Evolutionary conservation across 2,888 invertebrate species (phyloP), one percentile per base, ranked within the genome.

Genomic region (Ophion ellenae): DNA sequence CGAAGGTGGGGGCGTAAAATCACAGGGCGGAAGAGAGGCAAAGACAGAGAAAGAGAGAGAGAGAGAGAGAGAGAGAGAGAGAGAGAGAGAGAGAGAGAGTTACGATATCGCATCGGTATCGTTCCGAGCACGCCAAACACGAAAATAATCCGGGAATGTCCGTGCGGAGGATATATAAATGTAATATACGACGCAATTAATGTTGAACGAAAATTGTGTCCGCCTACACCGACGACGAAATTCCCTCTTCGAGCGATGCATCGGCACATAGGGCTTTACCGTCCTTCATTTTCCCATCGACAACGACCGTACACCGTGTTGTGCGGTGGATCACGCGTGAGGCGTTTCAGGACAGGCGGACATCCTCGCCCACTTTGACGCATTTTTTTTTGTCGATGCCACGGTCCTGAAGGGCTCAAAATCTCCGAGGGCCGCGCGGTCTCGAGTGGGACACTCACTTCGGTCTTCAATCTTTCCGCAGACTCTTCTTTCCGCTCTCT

Each of bases 131-230:
- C 81, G 45, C 71, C 77, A 85, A 80, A 85, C 80, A 86, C 76
- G 86, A 84, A 85, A 86, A 86, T 86, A 86, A 86, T 86, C 82
- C 77, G 67, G 28, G 70, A 76, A 80, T 82, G 86, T 82, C 79
- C 63, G 57, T 78, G 77, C 57, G 32, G 69, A 83, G 86, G 85
- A 83, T 87, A 83, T 87, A 88, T 87, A 88, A 86, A 88, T 87
- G 87, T 87, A 88, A 87, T 87, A 87, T 88, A 88, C 83, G 87
- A 87, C 83, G 87, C 87, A 87, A 88, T 87, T 88, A 88, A 88
- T 87, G 88, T 84, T 77, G 64, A 69, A 75, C 69, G 81, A 84
- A 87, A 88, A 87, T 85, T 81, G 87, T 86, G 84, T 85, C 86
- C 85, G 79, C 81, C 81, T 80, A 74, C 81, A 67, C 14, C 53